Percentiles rank a stretch among this genome's conserved stretches.
Evolutionary conservation across 1,140 invertebrate genomes (phyloP).

Genomic region (Grapholita molesta): DNA sequence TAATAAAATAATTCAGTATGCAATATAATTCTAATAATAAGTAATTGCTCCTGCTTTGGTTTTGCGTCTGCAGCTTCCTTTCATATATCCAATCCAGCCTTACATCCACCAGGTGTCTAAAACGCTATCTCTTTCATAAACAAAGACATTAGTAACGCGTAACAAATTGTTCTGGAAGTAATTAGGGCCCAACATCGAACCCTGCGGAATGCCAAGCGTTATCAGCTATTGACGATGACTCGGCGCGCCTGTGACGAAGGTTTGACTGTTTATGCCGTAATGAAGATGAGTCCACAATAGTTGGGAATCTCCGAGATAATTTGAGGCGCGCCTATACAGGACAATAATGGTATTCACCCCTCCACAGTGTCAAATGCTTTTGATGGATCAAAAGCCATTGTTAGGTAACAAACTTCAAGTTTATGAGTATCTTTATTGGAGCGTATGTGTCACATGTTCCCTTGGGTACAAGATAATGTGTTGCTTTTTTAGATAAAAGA

Average conservation of each 20-base stretch:
- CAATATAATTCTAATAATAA: too few species aligned
- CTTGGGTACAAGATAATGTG: too few species aligned
- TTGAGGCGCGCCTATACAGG: not conserved
- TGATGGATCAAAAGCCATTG: not conserved
- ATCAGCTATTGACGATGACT: conserved; percentile 1
- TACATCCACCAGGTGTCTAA: not conserved
- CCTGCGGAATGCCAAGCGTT: not conserved
- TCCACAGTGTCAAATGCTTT: not conserved
- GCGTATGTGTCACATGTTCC: too few species aligned
- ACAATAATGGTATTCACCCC: not conserved
- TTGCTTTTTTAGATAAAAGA: too few species aligned
- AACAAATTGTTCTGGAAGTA: not conserved
- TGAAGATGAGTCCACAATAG: conserved; percentile 7
- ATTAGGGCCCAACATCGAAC: not conserved
- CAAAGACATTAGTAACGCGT: not conserved
- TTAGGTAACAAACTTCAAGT: not conserved
- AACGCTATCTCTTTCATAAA: not conserved
- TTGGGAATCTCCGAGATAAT: conserved; percentile 10
- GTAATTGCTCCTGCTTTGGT: too few species aligned
- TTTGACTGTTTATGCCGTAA: not conserved
- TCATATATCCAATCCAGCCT: not conserved
- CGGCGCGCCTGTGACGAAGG: not conserved
- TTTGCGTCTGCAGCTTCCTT: too few species aligned
- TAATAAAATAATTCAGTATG: too few species aligned
- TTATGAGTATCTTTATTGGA: not conserved